Percentiles rank a stretch among this genome's conserved stretches.
phyloP scores from a whole-genome alignment of 2,113 vertebrate species.

The Gasterosteus aculeatus region DNA sequence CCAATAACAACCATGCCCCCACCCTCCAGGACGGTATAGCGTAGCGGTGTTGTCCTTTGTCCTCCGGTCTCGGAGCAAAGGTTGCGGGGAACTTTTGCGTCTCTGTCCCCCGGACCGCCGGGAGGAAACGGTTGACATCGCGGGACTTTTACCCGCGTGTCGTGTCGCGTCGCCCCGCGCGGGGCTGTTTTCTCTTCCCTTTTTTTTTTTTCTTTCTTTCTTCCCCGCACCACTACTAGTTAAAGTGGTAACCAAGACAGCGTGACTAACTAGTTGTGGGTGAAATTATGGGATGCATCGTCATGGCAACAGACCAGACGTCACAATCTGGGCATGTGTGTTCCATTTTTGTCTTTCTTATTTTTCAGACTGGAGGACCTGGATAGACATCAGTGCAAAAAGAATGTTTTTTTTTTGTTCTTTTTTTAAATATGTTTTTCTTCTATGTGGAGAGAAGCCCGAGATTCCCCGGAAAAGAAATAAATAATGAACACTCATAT shows the following conservation, averaged over 20 bases:
- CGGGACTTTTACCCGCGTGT: slow-evolving; percentile 37
- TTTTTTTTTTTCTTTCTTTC: background rate
- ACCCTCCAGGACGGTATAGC: no score
- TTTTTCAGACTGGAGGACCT: slow-evolving; percentile 85
- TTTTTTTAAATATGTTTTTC: slow-evolving; percentile 27
- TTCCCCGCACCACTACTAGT: slow-evolving; percentile 66
- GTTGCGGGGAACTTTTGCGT: slow-evolving; percentile 50
- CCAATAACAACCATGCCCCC: background rate
- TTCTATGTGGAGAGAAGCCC: slow-evolving; percentile 29
- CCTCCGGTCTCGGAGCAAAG: background rate
- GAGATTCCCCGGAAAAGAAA: slow-evolving; percentile 20
- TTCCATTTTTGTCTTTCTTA: slow-evolving; percentile 84
- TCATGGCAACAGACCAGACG: slow-evolving; percentile 97
- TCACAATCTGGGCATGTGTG: slow-evolving; percentile 96
- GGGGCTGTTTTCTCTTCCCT: no score
- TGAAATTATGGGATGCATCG: slow-evolving; percentile 94
- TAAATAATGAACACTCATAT: background rate
- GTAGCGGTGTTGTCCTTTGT: background rate
- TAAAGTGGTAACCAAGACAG: slow-evolving; percentile 76
- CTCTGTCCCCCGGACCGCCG: slow-evolving; percentile 48
- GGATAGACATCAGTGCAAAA: slow-evolving; percentile 80
- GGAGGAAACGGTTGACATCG: slow-evolving; percentile 46
- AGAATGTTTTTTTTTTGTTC: slow-evolving; percentile 20
- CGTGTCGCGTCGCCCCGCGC: slow-evolving; percentile 27
- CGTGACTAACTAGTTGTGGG: slow-evolving; percentile 85